Percentiles rank a stretch among this genome's conserved stretches.
Evolutionary conservation across 2,888 invertebrate species (phyloP).

Genomic region (Teleiodes luculella): DNA sequence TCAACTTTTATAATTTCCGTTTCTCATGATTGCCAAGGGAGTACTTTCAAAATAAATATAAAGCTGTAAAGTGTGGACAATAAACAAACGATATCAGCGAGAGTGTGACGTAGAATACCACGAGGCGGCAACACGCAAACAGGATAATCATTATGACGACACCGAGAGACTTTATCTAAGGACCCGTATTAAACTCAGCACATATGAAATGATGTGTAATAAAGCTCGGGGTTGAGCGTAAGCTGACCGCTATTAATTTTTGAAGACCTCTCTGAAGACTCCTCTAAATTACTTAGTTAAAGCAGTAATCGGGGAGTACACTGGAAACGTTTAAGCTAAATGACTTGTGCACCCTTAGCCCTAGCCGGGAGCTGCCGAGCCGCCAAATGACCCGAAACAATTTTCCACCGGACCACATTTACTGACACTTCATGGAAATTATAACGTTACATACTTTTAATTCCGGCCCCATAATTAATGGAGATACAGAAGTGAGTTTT

Average conservation of each 20-base stretch:
- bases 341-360: neutral
- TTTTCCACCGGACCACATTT: slow-evolving; percentile 29
- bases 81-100: neutral
- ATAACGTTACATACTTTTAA: slow-evolving; percentile 23
- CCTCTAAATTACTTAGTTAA: slow-evolving; percentile 2
- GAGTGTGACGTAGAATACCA: neutral
- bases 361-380: neutral
- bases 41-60: neutral
- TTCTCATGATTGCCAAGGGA: slow-evolving; percentile 13
- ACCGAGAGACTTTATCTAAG: slow-evolving; percentile 1
- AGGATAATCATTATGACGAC: slow-evolving; percentile 1
- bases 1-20: slow-evolving; percentile 34
- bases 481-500: no score
- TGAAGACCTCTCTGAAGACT: neutral
- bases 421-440: slow-evolving; percentile 31
- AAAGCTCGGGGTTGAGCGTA: slow-evolving; percentile 1
- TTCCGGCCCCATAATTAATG: no score
- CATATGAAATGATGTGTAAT: slow-evolving; percentile 3
- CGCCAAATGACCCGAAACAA: slow-evolving; percentile 26
- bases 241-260: slow-evolving; percentile 9
- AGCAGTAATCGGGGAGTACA: neutral
- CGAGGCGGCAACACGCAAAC: neutral
- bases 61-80: neutral
- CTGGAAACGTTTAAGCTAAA: slow-evolving; percentile 13
- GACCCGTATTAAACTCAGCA: slow-evolving; percentile 4